These are phyloP conservation scores for Periplaneta americana DNA, from an alignment of 1,140 invertebrate species.

Conservation along the genomic window DNA sequence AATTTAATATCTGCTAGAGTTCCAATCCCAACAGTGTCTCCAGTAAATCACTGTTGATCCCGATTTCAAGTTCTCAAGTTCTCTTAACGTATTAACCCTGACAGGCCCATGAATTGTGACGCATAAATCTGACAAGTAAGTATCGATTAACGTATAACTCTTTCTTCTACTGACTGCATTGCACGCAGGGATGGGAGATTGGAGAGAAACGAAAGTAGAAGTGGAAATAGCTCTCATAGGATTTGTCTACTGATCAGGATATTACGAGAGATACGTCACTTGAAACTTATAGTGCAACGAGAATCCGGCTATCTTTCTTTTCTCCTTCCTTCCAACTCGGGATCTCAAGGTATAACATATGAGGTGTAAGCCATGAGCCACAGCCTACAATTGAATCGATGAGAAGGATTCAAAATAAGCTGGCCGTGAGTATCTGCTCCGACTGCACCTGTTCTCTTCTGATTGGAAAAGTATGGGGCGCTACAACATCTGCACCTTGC, in stretches of 20 bases:
- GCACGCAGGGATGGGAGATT: background rate
- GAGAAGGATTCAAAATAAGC: background rate
- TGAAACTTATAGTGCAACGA: background rate
- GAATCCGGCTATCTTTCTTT: background rate
- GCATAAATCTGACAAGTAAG: background rate
- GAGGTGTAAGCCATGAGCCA: background rate
- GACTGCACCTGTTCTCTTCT: background rate
- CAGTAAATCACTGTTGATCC: slow-evolving; percentile 7
- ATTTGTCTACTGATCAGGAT: background rate
- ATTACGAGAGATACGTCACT: background rate
- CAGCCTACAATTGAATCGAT: background rate
- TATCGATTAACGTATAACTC: slow-evolving; percentile 10
- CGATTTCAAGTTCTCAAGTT: background rate
- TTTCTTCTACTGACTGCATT: background rate
- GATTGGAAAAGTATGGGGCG: background rate
- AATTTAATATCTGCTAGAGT: background rate
- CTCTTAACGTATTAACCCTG: slow-evolving; percentile 5
- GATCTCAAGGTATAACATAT: background rate
- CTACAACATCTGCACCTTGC: too few species aligned
- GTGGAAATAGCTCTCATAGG: background rate
- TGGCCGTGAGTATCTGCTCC: background rate
- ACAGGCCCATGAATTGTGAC: slow-evolving; percentile 6
- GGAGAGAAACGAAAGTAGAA: background rate
- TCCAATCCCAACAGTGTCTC: background rate
- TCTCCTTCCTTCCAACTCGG: background rate